Base-by-base conservation (phyloP, 2,113 vertebrate species). In the Brevimyrus niger region DNA sequence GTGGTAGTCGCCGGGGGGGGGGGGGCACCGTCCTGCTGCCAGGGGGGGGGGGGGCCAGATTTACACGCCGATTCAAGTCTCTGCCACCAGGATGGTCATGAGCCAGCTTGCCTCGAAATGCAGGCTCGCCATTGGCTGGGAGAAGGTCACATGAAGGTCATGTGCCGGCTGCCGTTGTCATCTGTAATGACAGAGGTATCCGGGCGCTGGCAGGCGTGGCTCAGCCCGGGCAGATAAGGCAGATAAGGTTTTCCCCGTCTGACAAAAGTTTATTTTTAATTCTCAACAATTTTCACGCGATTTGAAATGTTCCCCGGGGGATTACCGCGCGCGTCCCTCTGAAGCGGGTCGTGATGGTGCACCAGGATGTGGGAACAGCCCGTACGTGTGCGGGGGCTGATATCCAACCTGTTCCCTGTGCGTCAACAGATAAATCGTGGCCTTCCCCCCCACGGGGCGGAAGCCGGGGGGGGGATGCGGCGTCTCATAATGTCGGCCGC, bases 111-210 rank as follows among this genome's bases (percentile, higher is more conserved):
- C 35, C 31, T 42, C 15, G 13, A 42, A 42, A 42, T 17, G 35
- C 73, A 19, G 31, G 35, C 73, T 21, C 17, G 73, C 73, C 35
- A 21, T 80, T 38, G 73, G 73, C 73, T 80, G 35, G 69, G 69
- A 76, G 69, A 19, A 31, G 69, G 69, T 76, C 31, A 7, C 5
- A 0, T 42, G 8, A 80, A 96, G 96, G 96, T 97, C 96, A 97
- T 95, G 94, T 92, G 94, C 94, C 94, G 94, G 95, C 95, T 94
- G 94, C 95, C 93, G 92, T 92, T 47, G 53, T 73, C 65, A 87
- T 87, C 13, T 46, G 85, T 27, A 31, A 53, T 23, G 61, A 8
- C 38, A n/a, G 50, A 47, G 65, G 84, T 48, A 80, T 80, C 46
- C 23, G n/a, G 38, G 90, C 69, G 89, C 86, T 88, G 23, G 3